A percentile compares a stretch with the other conserved stretches of the same genome.
These are phyloP conservation scores for Triplophysa siluroides DNA, from an alignment of 2,113 vertebrate species.

Conservation along the genomic window DNA sequence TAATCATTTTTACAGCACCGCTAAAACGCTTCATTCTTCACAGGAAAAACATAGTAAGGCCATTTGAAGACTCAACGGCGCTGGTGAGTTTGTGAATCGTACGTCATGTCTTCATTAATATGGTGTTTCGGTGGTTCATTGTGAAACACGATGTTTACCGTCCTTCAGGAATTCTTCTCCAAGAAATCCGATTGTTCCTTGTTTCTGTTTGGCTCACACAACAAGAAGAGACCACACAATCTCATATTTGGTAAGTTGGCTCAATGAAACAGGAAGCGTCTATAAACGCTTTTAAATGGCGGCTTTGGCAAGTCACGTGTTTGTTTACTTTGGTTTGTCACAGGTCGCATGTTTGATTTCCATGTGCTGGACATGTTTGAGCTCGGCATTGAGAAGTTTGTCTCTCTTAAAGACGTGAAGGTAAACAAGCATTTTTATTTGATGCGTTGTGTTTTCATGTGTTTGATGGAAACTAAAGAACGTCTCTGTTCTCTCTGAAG, in stretches of 20 bases:
- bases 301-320: not conserved
- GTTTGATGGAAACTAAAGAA: not conserved
- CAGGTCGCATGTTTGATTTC: conserved; percentile 96
- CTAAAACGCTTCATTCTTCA: conserved; percentile 17
- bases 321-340: conserved; percentile 14
- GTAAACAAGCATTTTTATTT: conserved; percentile 65
- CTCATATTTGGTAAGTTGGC: conserved; percentile 83
- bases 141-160: conserved; percentile 24
- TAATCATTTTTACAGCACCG: too few species aligned
- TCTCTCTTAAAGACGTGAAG: conserved; percentile 87
- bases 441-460: too few species aligned
- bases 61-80: conserved; percentile 95
- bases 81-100: conserved; percentile 78
- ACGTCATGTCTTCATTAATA: not conserved
- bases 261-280: not conserved
- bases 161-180: conserved; percentile 93
- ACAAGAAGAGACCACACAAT: conserved; percentile 97
- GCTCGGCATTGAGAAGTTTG: conserved; percentile 89
- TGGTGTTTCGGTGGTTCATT: not conserved
- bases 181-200: conserved; percentile 95
- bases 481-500: conserved; percentile 61
- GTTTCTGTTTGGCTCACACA: conserved; percentile 96
- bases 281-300: too few species aligned
- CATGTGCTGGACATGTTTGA: conserved; percentile 97
- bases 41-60: conserved; percentile 95